These are phyloP conservation scores for Conops quadrifasciatus DNA, from an alignment of 2,888 invertebrate genomes.

Conservation along the genomic window DNA sequence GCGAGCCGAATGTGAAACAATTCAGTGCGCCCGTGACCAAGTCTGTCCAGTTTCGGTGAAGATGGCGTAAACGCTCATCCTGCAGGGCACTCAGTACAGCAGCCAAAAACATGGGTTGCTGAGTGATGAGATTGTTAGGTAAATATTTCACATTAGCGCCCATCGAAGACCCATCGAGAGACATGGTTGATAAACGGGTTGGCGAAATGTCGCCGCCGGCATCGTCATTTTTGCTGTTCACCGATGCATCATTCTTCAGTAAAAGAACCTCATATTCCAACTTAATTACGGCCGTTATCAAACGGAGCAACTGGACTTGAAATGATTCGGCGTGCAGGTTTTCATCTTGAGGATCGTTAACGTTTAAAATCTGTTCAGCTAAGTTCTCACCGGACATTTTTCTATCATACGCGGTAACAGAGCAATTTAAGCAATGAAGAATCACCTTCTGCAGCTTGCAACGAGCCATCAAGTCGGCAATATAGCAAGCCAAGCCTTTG, in stretches of 20 bases:
- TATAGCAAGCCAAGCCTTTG: slow-evolving; percentile 78
- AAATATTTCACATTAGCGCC: slow-evolving; percentile 69
- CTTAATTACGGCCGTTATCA: slow-evolving; percentile 77
- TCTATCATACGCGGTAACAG: slow-evolving; percentile 66
- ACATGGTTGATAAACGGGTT: slow-evolving; percentile 53
- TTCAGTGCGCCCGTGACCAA: slow-evolving; percentile 82
- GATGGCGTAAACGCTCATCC: slow-evolving; percentile 73
- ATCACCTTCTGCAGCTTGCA: slow-evolving; percentile 86
- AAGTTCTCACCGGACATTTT: slow-evolving; percentile 66
- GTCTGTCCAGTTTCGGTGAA: slow-evolving; percentile 85
- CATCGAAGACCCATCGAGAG: slow-evolving; percentile 48
- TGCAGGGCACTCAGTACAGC: slow-evolving; percentile 81
- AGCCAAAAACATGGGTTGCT: slow-evolving; percentile 84
- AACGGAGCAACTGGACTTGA: slow-evolving; percentile 73
- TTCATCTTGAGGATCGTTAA: slow-evolving; percentile 74
- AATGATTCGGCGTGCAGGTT: slow-evolving; percentile 74
- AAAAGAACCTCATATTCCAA: slow-evolving; percentile 76
- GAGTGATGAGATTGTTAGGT: slow-evolving; percentile 74
- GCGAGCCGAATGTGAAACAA: slow-evolving; percentile 76
- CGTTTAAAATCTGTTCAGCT: slow-evolving; percentile 78
- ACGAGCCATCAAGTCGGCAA: slow-evolving; percentile 76
- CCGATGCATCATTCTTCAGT: slow-evolving; percentile 65
- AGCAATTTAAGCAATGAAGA: slow-evolving; percentile 81
- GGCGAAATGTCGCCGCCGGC: slow-evolving; percentile 59
- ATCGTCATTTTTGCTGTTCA: slow-evolving; percentile 44